A percentile compares a stretch with the other conserved stretches of the same genome.
Evolutionary conservation across 2,113 vertebrate species (phyloP).

Genomic region (Caracal caracal): DNA sequence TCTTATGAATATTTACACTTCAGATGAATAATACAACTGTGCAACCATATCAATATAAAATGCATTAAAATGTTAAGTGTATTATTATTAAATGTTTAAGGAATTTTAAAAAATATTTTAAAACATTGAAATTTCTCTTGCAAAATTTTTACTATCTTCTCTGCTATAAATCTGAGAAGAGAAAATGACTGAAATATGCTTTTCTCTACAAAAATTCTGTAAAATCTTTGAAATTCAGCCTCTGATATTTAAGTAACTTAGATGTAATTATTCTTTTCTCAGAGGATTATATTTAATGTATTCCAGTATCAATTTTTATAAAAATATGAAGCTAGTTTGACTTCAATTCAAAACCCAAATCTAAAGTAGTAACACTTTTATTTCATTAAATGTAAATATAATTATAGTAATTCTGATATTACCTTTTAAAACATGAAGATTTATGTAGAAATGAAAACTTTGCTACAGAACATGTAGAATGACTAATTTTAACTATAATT

Average conservation of each 20-base stretch:
- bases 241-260: conserved; percentile 64
- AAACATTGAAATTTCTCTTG: conserved; percentile 17
- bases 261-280: conserved; percentile 58
- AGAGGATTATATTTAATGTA: conserved; percentile 18
- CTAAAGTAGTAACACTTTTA: not conserved
- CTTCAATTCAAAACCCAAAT: not conserved
- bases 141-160: not conserved
- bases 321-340: conserved; percentile 1
- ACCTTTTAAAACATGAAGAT: not conserved
- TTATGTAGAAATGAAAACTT: not conserved
- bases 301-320: conserved; percentile 12
- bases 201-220: conserved; percentile 54
- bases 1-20: conserved; percentile 48
- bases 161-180: conserved; percentile 63
- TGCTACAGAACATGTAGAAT: not conserved
- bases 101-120: conserved; percentile 55
- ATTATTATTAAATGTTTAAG: not conserved
- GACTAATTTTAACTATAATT: not conserved
- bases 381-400: not conserved
- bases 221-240: conserved; percentile 51
- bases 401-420: not conserved
- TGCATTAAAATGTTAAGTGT: conserved; percentile 57
- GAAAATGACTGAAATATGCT: conserved; percentile 73
- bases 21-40: not conserved
- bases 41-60: not conserved